A percentile compares a stretch with the other conserved stretches of the same genome.
These are phyloP conservation scores for Trogon surrucura DNA, from an alignment of 2,113 vertebrate genomes.

Conservation along the genomic window DNA sequence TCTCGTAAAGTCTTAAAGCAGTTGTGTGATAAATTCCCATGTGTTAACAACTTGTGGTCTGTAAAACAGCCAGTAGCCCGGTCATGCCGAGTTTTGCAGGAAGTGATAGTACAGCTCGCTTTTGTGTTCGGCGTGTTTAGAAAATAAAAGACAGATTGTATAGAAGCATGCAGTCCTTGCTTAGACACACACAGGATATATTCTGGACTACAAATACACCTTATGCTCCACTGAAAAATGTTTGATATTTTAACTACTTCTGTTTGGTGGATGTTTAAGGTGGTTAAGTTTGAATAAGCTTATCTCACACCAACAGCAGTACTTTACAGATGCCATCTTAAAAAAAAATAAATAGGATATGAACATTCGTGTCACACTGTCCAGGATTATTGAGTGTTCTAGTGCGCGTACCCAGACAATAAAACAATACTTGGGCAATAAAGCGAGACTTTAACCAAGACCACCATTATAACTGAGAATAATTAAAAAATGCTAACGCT, in stretches of 20 bases:
- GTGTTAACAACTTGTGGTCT: constrained; percentile 57
- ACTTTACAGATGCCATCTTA: background rate
- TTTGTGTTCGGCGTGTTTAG: constrained; percentile 35
- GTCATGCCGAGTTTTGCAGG: constrained; percentile 28
- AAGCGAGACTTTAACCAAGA: background rate
- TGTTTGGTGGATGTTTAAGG: background rate
- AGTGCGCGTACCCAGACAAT: background rate
- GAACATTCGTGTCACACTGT: background rate
- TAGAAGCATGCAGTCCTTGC: background rate
- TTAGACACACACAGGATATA: background rate
- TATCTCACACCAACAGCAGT: background rate
- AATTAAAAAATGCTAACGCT: background rate
- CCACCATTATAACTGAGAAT: background rate
- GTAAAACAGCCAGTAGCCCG: background rate
- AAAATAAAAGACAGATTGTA: constrained; percentile 30
- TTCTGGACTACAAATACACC: background rate
- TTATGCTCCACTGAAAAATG: background rate
- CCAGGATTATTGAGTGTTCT: background rate
- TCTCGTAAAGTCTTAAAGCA: constrained; percentile 24
- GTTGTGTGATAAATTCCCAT: constrained; percentile 24
- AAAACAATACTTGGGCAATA: background rate
- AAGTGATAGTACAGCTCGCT: constrained; percentile 33
- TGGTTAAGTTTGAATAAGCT: background rate
- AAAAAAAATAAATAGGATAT: background rate
- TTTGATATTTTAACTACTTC: background rate